Conservation (phyloP, 2,888 invertebrate genomes). For the Bombylius discolor region DNA sequence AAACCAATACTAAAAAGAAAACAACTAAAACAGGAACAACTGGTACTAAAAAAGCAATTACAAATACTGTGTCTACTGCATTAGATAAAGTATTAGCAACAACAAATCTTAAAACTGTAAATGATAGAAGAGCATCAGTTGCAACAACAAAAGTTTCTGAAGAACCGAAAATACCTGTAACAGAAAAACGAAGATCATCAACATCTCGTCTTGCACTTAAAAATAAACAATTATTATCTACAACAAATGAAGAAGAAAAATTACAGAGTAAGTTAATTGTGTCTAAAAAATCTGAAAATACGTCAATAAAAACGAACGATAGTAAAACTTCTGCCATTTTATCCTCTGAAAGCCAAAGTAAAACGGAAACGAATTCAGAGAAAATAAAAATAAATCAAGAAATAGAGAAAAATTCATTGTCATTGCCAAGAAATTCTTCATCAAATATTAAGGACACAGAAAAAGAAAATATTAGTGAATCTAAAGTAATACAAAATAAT, state of each 20-base stretch:
- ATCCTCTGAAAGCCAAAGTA: background rate
- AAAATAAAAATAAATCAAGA: background rate
- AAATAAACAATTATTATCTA: background rate
- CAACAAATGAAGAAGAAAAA: too few species aligned
- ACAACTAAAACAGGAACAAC: background rate
- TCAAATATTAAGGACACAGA: background rate
- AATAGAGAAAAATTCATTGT: background rate
- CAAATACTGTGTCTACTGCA: background rate
- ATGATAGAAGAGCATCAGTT: background rate
- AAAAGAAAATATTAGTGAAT: background rate
- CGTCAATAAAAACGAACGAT: background rate
- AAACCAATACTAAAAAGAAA: background rate
- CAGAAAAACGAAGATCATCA: background rate
- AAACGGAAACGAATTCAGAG: background rate
- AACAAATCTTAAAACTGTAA: background rate
- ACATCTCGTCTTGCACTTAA: background rate
- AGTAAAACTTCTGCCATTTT: background rate
- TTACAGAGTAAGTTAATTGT: too few species aligned
- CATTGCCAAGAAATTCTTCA: background rate
- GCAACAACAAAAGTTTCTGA: background rate
- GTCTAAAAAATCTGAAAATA: background rate
- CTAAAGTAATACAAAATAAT: background rate
- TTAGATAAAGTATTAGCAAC: conserved; percentile 3
- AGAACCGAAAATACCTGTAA: background rate
- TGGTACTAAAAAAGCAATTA: background rate